Evolutionary conservation across 2,888 invertebrate genomes (phyloP).

Genomic region (Zhuqinia jingwanae): DNA sequence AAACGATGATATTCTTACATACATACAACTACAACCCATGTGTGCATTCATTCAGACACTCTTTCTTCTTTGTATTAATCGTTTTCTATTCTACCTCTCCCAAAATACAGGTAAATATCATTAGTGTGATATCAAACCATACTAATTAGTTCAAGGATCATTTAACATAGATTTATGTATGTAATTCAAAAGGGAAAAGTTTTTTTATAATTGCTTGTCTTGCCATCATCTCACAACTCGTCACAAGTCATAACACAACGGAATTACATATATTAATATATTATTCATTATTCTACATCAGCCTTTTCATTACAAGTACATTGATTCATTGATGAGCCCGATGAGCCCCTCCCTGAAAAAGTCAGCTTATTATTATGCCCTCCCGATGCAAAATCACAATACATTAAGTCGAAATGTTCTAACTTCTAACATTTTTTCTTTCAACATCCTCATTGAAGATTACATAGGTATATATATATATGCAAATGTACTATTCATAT

Average conservation of each 20-base stretch:
- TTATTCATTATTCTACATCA: no score
- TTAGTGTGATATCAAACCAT: slow-evolving; percentile 40
- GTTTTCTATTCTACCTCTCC: neutral
- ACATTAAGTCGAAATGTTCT: no score
- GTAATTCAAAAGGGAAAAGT: neutral
- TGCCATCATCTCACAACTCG: neutral
- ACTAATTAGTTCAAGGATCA: slow-evolving; percentile 61
- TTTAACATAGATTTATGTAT: slow-evolving; percentile 36
- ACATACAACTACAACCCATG: neutral
- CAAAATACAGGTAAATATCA: slow-evolving; percentile 42
- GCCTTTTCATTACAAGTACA: no score
- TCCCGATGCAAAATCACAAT: no score
- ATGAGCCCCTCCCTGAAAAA: no score
- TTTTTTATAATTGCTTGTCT: neutral
- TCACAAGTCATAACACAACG: slow-evolving; percentile 11
- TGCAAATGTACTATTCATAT: no score
- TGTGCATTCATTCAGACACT: neutral
- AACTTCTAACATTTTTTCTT: no score
- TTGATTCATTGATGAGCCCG: no score
- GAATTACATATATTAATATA: neutral
- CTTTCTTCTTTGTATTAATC: neutral
- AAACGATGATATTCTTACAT: neutral
- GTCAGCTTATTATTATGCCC: no score
- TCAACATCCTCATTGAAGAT: no score
- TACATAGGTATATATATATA: no score